Evolutionary conservation across 53 echinoderm and acorn worm species (phyloP), one percentile per base, ranked within the genome.

Genomic region (Mesocentrotus franciscanus): DNA sequence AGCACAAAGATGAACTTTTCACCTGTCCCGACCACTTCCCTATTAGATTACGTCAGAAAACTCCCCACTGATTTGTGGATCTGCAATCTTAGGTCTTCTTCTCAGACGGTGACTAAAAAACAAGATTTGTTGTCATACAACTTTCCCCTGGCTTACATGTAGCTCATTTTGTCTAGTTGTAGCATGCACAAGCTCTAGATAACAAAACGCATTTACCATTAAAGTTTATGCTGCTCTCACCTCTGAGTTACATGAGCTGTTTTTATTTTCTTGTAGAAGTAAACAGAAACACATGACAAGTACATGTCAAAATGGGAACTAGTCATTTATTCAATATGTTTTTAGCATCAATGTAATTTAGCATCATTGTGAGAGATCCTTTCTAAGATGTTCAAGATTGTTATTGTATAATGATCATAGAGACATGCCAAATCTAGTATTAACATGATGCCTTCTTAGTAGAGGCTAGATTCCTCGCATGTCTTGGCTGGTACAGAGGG

Each of bases 21-120:
- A 87, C 87, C 56, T 87, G 87, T 13, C 20, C 87, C 56, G 58
- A 87, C 87, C 56, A 87, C 87, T 87, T 87, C 87, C 87, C 58
- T 56, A 87, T 87, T 87, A 27, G 58, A 87, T 87, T 57, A 87
- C 87, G 58, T 58, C 57, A 87, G 58, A 56, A n/a, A 87, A 87
- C 87, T 22, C 87, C 87, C 56, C 58, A 5, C 27, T 85, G 58
- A 57, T 85, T 16, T 57, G 12, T 15, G 34, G 10, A 42, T 49
- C 49, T 7, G 22, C 49, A 49, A 55, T 84, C 39, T 39, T 76
- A 26, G 13, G 4, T 75, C 64, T 64, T 6, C 64, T 64, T 64
- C 64, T 64, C 20, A 64, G 64, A 64, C 64, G 20, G 20, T 64
- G 64, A 64, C 64, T 75, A 76, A 76, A 5, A 33, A 1, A 12